phyloP scores from a whole-genome alignment of 2,113 vertebrate genomes.

The Apistogramma diplotaenia region DNA sequence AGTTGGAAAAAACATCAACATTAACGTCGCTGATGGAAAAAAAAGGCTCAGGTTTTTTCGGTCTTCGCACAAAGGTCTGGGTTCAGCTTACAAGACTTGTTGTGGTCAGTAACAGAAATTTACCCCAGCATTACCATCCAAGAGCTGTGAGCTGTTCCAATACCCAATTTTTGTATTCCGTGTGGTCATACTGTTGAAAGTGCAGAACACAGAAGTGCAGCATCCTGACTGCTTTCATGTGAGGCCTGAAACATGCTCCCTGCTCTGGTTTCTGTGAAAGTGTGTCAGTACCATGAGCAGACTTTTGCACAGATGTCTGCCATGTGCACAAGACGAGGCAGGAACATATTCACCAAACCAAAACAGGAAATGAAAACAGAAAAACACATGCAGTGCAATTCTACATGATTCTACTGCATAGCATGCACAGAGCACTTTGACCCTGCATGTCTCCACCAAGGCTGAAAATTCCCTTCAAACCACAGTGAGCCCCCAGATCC shows the following conservation, averaged over 20 bases:
- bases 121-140: background rate
- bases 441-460: background rate
- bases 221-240: background rate
- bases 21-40: background rate
- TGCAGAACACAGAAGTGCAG: background rate
- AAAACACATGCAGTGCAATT: background rate
- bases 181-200: background rate
- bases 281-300: background rate
- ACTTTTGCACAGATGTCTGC: background rate
- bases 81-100: background rate
- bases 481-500: background rate
- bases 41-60: background rate
- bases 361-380: background rate
- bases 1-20: background rate
- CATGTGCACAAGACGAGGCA: background rate
- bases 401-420: accelerated
- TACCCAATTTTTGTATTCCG: background rate
- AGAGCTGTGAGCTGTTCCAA: background rate
- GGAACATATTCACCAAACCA: background rate
- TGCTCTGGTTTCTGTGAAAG: background rate
- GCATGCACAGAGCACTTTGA: background rate
- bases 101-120: background rate
- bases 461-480: background rate
- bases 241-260: background rate
- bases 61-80: background rate